phyloP scores from a whole-genome alignment of 1,140 invertebrate species.

The Drosophila hydei region DNA sequence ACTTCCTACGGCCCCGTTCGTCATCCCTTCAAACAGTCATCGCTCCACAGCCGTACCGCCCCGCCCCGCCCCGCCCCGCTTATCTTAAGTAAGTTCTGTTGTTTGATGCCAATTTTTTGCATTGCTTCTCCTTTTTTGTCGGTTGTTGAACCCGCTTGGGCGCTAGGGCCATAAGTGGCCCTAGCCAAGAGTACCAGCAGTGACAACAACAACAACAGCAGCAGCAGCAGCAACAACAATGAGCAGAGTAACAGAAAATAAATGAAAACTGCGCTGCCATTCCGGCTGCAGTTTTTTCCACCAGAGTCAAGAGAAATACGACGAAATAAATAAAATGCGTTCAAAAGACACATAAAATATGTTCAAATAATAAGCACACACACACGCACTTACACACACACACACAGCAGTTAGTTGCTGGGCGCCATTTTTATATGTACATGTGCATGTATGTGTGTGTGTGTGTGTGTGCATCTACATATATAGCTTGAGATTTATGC shows the following conservation, averaged over 20 bases:
- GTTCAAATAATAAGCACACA: constrained; percentile 31
- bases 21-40: not conserved
- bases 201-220: constrained; percentile 22
- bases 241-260: constrained; percentile 72
- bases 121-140: constrained; percentile 65
- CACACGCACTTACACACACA: constrained; percentile 5
- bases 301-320: constrained; percentile 70
- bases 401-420: constrained; percentile 7
- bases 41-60: not conserved
- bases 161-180: constrained; percentile 73
- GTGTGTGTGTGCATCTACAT: constrained; percentile 3
- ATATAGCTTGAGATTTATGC: constrained; percentile 50
- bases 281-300: constrained; percentile 53
- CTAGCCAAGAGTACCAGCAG: constrained; percentile 58
- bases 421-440: constrained; percentile 12
- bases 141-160: constrained; percentile 70
- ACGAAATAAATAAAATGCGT: constrained; percentile 72
- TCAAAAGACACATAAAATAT: constrained; percentile 61
- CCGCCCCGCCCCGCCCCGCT: constrained; percentile 17
- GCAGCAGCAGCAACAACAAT: constrained; percentile 47
- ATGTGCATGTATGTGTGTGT: constrained; percentile 6
- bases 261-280: constrained; percentile 63
- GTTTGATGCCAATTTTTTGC: constrained; percentile 82
- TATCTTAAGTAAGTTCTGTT: constrained; percentile 76
- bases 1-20: not conserved